Base-by-base conservation (phyloP, 2,888 invertebrate species). In the Agrotis clavis region DNA sequence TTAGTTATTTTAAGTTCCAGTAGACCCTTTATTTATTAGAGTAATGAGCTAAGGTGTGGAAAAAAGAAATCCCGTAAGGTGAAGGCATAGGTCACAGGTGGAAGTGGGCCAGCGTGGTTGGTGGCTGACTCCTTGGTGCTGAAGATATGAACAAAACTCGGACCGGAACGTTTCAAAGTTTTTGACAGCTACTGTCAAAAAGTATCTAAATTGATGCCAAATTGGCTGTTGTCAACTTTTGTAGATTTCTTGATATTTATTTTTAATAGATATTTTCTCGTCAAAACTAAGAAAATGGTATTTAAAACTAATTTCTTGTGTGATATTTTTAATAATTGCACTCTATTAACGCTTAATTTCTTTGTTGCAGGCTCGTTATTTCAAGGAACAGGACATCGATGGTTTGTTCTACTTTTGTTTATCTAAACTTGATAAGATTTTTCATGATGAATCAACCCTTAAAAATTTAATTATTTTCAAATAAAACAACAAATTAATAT, bases 301-400 rank as follows among this genome's bases (percentile, higher is more conserved):
- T n/a, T 25, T 56, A 35, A 35, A 25, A 13, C 6, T 9, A 0
- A 4, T 65, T 59, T 0, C 13, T 48, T 11, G 13, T 53, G 7
- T 54, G 2, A 18, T 56, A 1, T n/a, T 47, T 9, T 30, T 19
- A 16, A 5, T 9, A 30, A 48, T 9, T 72, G 11, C 35, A 21
- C 21, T 60, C 16, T 51, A 45, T 66, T 75, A 66, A 76, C 64
- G 45, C 19, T 41, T n/a, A 11, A 51, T 84, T 81, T 76, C 81
- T 85, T 79, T 91, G 88, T 96, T 96, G 47, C 94, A 99, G 99
- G 99, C 99, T 41, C 97, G 99, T 79, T 99, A 98, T 94, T 99
- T 99, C 93, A 98, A 98, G 89, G 99, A 99, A 96, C 98, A 98
- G 93, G 99, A 99, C 90, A 99, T 99, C 85, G 99, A 99, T 96